These are phyloP conservation scores for Vollenhovia emeryi DNA, from an alignment of 1,140 invertebrate genomes.

Conservation along the genomic window DNA sequence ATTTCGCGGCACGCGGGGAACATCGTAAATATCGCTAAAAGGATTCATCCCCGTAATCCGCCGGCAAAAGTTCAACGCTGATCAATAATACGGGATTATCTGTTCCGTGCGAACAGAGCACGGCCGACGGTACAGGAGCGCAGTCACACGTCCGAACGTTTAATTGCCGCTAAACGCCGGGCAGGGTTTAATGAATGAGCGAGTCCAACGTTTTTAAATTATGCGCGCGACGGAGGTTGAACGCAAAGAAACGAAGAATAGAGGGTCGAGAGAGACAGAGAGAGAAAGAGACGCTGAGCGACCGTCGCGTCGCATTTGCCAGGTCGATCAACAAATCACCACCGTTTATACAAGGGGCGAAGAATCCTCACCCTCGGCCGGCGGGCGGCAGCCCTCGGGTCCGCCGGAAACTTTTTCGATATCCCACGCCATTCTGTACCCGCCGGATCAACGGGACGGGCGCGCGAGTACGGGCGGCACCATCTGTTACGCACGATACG, in stretches of 20 bases:
- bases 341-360: not conserved
- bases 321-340: constrained; percentile 31
- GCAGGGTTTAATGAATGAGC: constrained; percentile 8
- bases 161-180: constrained; percentile 33
- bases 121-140: not conserved
- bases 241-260: not conserved
- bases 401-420: constrained; percentile 52
- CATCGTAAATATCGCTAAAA: constrained; percentile 42
- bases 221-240: not conserved
- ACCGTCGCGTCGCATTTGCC: not conserved
- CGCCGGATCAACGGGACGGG: not conserved
- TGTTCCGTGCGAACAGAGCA: not conserved
- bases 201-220: not conserved
- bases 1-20: not conserved
- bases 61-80: constrained; percentile 47
- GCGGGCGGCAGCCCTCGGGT: not conserved
- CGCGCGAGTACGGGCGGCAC: not conserved
- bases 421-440: not conserved
- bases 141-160: constrained; percentile 25
- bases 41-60: constrained; percentile 44
- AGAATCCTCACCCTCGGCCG: not conserved
- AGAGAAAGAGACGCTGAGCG: not conserved
- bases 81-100: constrained; percentile 56
- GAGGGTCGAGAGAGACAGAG: not conserved
- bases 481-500: constrained; percentile 40